A percentile compares a stretch with the other conserved stretches of the same genome.
phyloP scores from a whole-genome alignment of 2,113 vertebrate species.

The Oryzias melastigma region DNA sequence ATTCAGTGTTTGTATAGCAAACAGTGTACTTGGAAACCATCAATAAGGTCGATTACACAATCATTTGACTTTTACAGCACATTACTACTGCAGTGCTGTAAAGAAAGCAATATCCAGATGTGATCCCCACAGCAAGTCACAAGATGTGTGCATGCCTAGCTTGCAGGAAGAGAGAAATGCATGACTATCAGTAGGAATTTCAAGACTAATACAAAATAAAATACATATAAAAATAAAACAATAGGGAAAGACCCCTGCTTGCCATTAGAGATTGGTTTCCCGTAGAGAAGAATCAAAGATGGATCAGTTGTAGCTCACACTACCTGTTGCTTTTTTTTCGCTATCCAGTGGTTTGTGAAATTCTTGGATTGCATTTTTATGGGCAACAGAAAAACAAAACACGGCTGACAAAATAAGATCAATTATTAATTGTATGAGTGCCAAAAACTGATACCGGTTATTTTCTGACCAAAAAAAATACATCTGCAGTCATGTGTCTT shows the following conservation, averaged over 20 bases:
- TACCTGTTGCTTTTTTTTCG: too few species aligned
- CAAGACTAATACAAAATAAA: neutral
- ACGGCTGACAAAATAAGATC: neutral
- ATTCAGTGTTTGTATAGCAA: too few species aligned
- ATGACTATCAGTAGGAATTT: neutral
- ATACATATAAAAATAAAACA: too few species aligned
- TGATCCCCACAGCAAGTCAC: neutral
- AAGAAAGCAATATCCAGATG: neutral
- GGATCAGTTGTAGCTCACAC: too few species aligned
- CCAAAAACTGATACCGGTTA: neutral
- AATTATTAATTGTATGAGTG: neutral
- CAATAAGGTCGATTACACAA: slow-evolving; percentile 2
- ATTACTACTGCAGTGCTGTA: neutral
- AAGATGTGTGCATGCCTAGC: neutral
- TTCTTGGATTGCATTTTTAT: too few species aligned
- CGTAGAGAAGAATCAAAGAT: too few species aligned
- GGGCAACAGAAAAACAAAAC: too few species aligned
- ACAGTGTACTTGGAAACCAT: neutral
- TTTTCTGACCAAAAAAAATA: neutral
- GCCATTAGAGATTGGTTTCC: too few species aligned
- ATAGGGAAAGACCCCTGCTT: too few species aligned
- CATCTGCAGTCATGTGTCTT: slow-evolving; percentile 10
- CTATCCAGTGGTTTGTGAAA: too few species aligned
- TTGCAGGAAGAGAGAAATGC: neutral
- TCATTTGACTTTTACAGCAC: neutral